These are phyloP conservation scores for Ellobium chinense DNA, from an alignment of 2,888 invertebrate genomes.

Conservation along the genomic window DNA sequence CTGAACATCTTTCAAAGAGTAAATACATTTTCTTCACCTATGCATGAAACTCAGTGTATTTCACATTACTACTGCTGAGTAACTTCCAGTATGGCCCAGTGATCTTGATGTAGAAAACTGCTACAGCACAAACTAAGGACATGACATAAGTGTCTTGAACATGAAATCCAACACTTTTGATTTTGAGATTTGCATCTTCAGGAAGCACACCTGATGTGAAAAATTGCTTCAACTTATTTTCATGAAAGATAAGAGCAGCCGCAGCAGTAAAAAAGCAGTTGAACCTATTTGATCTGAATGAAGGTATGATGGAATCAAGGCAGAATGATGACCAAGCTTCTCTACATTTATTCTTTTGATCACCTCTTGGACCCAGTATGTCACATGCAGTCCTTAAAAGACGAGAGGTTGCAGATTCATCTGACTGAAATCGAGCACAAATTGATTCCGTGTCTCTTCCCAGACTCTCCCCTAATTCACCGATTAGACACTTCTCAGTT, in stretches of 20 bases:
- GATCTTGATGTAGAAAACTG: not conserved
- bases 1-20: not conserved
- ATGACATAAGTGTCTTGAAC: not conserved
- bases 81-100: not conserved
- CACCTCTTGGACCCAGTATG: constrained; percentile 18
- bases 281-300: constrained; percentile 5
- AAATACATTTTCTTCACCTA: constrained; percentile 7
- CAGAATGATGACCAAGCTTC: constrained; percentile 4
- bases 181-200: not conserved
- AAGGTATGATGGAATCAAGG: not conserved
- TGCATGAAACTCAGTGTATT: constrained; percentile 1
- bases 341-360: constrained; percentile 20
- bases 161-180: not conserved
- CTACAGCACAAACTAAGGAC: not conserved
- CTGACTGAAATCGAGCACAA: not conserved
- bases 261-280: constrained; percentile 19
- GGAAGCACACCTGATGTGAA: constrained; percentile 2
- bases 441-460: constrained; percentile 13
- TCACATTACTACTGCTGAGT: not conserved
- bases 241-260: constrained; percentile 15
- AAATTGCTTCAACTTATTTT: not conserved
- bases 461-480: not conserved
- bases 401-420: not conserved
- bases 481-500: not conserved
- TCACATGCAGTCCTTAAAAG: not conserved